Evolutionary conservation across 1,140 invertebrate species (phyloP), one percentile per base, ranked within the genome.

Genomic region (Dendrolimus punctatus): DNA sequence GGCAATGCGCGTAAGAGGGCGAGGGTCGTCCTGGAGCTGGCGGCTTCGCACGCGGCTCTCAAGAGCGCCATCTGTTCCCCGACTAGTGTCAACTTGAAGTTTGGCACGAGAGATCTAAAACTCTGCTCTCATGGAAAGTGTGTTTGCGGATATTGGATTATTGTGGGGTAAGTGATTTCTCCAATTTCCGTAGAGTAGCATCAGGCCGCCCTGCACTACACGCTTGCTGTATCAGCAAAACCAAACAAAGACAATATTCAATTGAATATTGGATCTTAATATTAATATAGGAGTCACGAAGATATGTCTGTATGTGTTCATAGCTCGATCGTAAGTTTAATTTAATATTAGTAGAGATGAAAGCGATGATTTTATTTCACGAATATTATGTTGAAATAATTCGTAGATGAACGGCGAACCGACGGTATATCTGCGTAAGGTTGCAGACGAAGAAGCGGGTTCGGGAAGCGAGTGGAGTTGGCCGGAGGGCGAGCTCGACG

Each of bases 111-210:
- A 2, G 40, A 48, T 2, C 5, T 82, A 0, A 46, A 51, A 4
- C 52, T 85, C 2, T 8, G 40, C 7, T 73, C 76, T 4, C 47
- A 59, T 37, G 78, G 76, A 0, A 76, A 66, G 45, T 81, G 80
- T 47, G 63, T 71, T 4, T 84, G 80, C 53, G 78, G 75, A n/a
- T 51, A 77, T 10, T 53, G 4, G 58, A 70, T 9, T 47, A 51
- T 7, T 45, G 66, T 10, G 42, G 60, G 23, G 80, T 81, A 38
- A 68, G 68, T 68, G 3, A 6, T 5, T 10, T 6, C 0, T 23
- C 23, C 23, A 23, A 23, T 23, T 23, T 23, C 23, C 23, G 23
- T 23, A 23, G 1, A 23, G n/a, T n/a, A n/a, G n/a, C n/a, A 23
- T 23, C 23, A 23, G 23, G 3, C 23, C 1, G 23, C 23, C 3